Evolutionary conservation across 2,797 vertebrate species (phyloP).

Genomic region (Mastacembelus armatus): DNA sequence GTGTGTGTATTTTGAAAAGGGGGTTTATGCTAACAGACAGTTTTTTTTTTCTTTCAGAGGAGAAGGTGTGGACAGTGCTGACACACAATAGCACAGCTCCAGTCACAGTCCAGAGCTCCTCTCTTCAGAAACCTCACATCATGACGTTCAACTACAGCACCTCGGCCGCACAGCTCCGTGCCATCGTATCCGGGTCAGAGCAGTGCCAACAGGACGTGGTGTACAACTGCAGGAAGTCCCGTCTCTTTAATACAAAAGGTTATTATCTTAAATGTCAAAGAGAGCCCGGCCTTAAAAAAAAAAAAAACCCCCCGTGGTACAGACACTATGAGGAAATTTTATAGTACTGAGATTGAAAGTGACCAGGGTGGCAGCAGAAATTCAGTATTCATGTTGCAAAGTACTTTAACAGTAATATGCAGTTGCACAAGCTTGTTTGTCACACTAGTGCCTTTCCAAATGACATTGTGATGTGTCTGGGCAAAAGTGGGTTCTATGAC

Average conservation of each 20-base stretch:
- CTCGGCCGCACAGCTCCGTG: slow-evolving; percentile 87
- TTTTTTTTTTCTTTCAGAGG: slow-evolving; percentile 75
- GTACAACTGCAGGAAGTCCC: slow-evolving; percentile 93
- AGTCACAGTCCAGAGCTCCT: slow-evolving; percentile 85
- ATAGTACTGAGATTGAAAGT: too few relatives aligned
- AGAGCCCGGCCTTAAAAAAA: too few relatives aligned
- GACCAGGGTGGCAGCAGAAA: neutral
- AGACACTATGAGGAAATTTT: too few relatives aligned
- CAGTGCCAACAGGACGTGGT: slow-evolving; percentile 93
- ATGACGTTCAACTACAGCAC: slow-evolving; percentile 88
- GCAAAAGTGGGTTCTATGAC: neutral
- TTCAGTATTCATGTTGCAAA: neutral
- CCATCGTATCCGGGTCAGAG: slow-evolving; percentile 87
- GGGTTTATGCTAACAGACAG: neutral
- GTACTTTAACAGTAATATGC: neutral
- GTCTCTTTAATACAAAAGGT: slow-evolving; percentile 93
- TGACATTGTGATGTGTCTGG: neutral
- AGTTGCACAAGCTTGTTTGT: neutral
- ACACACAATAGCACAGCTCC: slow-evolving; percentile 89
- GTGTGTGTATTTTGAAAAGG: too few relatives aligned
- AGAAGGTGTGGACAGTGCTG: slow-evolving; percentile 93
- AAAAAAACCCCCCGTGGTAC: too few relatives aligned
- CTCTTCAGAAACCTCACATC: slow-evolving; percentile 80
- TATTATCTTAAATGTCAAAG: neutral
- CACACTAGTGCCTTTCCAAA: neutral